Base-by-base conservation (phyloP, 2,797 vertebrate species). In the Holocentrus rufus region DNA sequence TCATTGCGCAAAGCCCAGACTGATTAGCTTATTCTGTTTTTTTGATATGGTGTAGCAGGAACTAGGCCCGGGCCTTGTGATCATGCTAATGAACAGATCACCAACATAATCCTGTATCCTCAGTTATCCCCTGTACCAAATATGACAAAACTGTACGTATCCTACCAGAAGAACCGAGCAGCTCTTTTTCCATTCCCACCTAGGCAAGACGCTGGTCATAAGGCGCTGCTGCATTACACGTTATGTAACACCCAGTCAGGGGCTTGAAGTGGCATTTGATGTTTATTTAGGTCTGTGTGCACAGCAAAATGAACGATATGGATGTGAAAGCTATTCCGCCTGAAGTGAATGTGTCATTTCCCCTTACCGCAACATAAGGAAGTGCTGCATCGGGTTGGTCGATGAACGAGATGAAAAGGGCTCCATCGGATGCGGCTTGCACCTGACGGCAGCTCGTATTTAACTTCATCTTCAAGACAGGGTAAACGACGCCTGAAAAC, bases 301-400 rank as follows among this genome's bases (percentile, higher is more conserved):
- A 49, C 14, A 25, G 58, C 70, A 52, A 25, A 64, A 50, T 11
- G 59, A 65, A 31, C 55, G 49, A 59, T 3, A 7, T 55, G 31
- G 64, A 44, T 39, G 44, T n/a, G 22, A 75, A 68, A 66, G 36
- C 0, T 47, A 15, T 7, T 18, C 13, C n/a, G 11, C 34, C 15
- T 6, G 46, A 30, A 63, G 23, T 49, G 53, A 34, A 60, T 7
- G 22, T 49, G 42, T 25, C 18, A 17, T 36, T 18, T 62, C 61
- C 22, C 31, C 92, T 93, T 94, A 95, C 94, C 94, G 88, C 91
- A 93, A 89, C 88, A 91, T 83, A 83, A 90, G 90, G 90, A 94
- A 94, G 90, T 89, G 91, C 78, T 90, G 93, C 93, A 92, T 87
- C 87, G 91, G 89, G 82, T 31, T 87, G 91, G 84, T 84, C 81